These are phyloP conservation scores for Ips typographus DNA, from an alignment of 1,140 invertebrate genomes.

Conservation along the genomic window DNA sequence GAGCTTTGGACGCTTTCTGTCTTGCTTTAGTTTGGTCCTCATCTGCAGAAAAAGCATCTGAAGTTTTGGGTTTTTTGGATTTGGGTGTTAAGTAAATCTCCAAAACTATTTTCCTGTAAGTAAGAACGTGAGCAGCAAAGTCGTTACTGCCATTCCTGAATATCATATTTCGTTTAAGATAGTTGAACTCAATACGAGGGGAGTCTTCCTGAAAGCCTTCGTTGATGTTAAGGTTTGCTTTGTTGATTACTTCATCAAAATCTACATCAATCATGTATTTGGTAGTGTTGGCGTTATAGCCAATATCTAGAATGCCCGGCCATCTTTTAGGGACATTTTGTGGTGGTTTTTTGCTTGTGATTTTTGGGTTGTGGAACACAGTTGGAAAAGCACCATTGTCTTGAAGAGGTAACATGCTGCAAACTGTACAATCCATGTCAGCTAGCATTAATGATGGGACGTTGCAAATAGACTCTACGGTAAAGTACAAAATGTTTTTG, in stretches of 20 bases:
- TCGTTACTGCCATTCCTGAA: conserved; percentile 25
- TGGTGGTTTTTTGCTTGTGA: conserved; percentile 6
- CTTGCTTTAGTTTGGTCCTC: background rate
- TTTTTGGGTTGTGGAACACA: conserved; percentile 22
- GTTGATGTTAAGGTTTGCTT: conserved; percentile 31
- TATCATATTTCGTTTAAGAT: conserved; percentile 41
- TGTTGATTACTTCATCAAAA: conserved; percentile 30
- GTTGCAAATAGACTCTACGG: conserved; percentile 44
- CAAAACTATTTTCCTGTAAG: conserved; percentile 37
- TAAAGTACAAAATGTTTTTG: conserved; percentile 39
- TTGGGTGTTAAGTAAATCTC: conserved; percentile 40
- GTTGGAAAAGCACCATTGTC: conserved; percentile 10
- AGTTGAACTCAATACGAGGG: conserved; percentile 40
- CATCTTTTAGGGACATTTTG: conserved; percentile 35
- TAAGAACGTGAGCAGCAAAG: conserved; percentile 36
- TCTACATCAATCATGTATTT: conserved; percentile 33
- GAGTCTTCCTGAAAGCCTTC: conserved; percentile 24
- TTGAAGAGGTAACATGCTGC: conserved; percentile 35
- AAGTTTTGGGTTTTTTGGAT: conserved; percentile 15
- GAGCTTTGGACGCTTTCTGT: conserved; percentile 5
- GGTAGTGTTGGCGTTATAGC: conserved; percentile 35
- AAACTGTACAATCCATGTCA: conserved; percentile 40
- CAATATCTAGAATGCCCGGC: conserved; percentile 35
- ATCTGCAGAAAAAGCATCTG: conserved; percentile 16
- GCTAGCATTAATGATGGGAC: conserved; percentile 36